Percentiles rank a stretch among this genome's conserved stretches.
Evolutionary conservation across 2,113 vertebrate species (phyloP).

Genomic region (Pimephales promelas): DNA sequence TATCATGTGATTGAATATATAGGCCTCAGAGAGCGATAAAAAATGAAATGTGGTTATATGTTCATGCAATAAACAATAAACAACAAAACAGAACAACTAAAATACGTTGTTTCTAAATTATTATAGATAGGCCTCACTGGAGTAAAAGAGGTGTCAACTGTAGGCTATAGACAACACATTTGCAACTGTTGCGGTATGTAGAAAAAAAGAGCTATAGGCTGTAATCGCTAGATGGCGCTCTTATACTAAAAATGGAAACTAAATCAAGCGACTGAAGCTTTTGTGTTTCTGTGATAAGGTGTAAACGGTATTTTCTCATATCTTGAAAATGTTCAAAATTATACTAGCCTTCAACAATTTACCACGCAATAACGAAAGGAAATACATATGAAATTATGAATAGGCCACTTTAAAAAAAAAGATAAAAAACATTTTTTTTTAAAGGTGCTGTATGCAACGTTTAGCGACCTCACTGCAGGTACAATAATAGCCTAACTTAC

Average conservation of each 20-base stretch:
- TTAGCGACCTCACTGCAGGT: too few species aligned
- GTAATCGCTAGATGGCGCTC: slow-evolving; percentile 40
- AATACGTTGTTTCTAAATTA: not conserved
- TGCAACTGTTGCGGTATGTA: not conserved
- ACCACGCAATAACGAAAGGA: not conserved
- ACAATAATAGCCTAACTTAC: too few species aligned
- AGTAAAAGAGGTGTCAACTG: too few species aligned
- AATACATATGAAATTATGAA: not conserved
- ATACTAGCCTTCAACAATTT: not conserved
- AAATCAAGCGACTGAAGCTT: not conserved
- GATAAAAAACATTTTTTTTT: too few species aligned
- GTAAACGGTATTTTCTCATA: not conserved
- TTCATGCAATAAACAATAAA: not conserved
- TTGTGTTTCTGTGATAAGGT: not conserved
- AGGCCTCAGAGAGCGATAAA: not conserved
- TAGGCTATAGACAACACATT: not conserved
- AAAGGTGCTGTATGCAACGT: too few species aligned
- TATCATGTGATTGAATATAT: not conserved
- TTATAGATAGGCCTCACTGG: not conserved
- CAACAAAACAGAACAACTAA: not conserved
- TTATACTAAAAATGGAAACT: not conserved
- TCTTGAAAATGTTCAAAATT: not conserved
- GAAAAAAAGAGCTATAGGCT: not conserved
- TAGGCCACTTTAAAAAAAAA: not conserved
- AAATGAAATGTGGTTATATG: not conserved